Percentiles rank a stretch among this genome's conserved stretches.
Conservation (phyloP, 2,113 vertebrate species). For the Piprites chloris region DNA sequence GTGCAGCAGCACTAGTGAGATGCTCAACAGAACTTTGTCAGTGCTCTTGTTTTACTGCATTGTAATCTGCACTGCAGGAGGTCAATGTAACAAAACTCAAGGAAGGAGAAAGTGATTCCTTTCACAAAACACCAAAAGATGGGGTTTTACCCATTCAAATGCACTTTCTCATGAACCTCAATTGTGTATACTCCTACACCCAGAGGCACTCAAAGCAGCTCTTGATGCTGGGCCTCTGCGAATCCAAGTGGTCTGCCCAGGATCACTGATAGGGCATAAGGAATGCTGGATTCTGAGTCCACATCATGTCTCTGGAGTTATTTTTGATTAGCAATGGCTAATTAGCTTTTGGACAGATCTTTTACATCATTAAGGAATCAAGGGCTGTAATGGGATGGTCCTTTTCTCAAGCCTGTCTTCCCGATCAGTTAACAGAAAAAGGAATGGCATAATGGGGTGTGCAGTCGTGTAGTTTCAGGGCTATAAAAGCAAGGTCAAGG, state of each 20-base stretch:
- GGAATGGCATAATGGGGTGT: not conserved
- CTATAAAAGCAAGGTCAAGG: not conserved
- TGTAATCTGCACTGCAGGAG: not conserved
- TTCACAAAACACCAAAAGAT: not conserved
- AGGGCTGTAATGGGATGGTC: not conserved
- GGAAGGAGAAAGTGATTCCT: not conserved
- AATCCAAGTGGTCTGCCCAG: not conserved
- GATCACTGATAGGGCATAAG: not conserved
- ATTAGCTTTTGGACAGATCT: not conserved
- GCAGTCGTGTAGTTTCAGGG: rapidly evolving
- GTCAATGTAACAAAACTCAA: not conserved
- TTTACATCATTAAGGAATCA: not conserved
- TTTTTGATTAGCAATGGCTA: not conserved
- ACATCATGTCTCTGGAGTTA: not conserved
- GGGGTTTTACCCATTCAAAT: not conserved
- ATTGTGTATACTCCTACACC: not conserved
- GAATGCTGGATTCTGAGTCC: not conserved
- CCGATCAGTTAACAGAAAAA: not conserved
- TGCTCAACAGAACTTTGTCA: not conserved
- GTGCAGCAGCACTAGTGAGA: not conserved
- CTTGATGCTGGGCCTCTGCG: not conserved
- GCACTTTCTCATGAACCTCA: not conserved
- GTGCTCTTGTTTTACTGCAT: not conserved
- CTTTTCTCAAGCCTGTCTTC: not conserved
- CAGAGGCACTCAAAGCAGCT: not conserved